A percentile compares a stretch with the other conserved stretches of the same genome.
Evolutionary conservation across 2,113 vertebrate genomes (phyloP).

Genomic region (Heterocephalus glaber): DNA sequence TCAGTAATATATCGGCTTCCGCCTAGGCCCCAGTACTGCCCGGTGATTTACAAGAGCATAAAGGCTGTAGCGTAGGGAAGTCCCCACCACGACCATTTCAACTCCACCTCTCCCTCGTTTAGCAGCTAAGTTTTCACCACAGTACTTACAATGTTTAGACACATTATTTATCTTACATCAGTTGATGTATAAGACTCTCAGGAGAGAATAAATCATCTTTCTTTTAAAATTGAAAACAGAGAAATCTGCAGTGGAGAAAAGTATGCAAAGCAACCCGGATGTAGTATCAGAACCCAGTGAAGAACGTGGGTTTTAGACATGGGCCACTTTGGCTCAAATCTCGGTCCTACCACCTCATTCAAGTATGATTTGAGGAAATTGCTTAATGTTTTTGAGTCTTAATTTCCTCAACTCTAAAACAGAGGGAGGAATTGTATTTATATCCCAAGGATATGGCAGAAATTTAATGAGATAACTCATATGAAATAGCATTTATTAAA

Average conservation of each 20-base stretch:
- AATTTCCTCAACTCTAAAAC: neutral
- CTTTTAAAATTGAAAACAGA: slow-evolving; percentile 30
- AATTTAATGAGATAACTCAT: neutral
- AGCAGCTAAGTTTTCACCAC: slow-evolving; percentile 41
- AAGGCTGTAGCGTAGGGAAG: neutral
- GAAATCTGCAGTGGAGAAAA: neutral
- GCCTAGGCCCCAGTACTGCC: neutral
- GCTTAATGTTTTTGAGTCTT: neutral
- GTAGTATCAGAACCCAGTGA: neutral
- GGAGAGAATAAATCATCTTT: slow-evolving; percentile 55
- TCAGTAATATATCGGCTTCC: slow-evolving; percentile 10
- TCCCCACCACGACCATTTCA: neutral
- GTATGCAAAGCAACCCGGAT: neutral
- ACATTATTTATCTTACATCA: slow-evolving; percentile 58
- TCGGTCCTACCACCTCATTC: neutral
- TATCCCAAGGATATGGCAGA: neutral
- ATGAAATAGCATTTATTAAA: slow-evolving; percentile 1
- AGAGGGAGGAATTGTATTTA: neutral
- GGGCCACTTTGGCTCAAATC: neutral
- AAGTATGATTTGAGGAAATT: neutral
- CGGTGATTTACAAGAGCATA: slow-evolving; percentile 48
- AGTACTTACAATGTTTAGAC: slow-evolving; percentile 69
- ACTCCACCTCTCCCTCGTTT: neutral
- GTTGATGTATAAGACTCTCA: slow-evolving; percentile 49
- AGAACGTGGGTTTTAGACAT: neutral